These are phyloP conservation scores for Flexamia atlantica DNA, from an alignment of 2,888 invertebrate genomes.

Conservation along the genomic window DNA sequence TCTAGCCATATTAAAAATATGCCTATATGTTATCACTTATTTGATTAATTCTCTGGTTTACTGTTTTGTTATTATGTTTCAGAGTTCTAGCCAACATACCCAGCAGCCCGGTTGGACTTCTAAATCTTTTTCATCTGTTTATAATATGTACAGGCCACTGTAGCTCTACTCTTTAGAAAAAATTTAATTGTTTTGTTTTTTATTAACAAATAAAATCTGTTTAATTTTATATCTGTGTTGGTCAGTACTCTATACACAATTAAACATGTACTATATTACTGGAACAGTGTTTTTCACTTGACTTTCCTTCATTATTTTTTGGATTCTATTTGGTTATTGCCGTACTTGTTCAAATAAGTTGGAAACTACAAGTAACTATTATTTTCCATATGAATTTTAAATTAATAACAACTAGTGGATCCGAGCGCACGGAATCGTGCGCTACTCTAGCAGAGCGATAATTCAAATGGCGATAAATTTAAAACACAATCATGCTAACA, in stretches of 20 bases:
- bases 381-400: no score
- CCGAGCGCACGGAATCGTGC: no score
- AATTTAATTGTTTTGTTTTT: slow-evolving; percentile 55
- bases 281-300: not conserved
- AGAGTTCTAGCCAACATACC: slow-evolving; percentile 51
- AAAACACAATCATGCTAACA: no score
- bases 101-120: slow-evolving; percentile 34
- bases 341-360: no score
- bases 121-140: slow-evolving; percentile 52
- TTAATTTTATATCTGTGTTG: slow-evolving; percentile 56
- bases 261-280: slow-evolving; percentile 52
- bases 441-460: no score
- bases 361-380: no score
- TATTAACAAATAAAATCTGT: slow-evolving; percentile 58
- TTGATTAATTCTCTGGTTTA: not conserved
- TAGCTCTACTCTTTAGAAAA: slow-evolving; percentile 51
- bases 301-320: not conserved
- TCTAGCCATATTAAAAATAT: no score
- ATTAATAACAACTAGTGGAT: no score
- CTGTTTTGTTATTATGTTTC: slow-evolving; percentile 34
- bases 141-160: slow-evolving; percentile 50
- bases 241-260: slow-evolving; percentile 48
- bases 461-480: no score
- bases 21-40: not conserved
- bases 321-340: no score